These are phyloP conservation scores for Heteromyza rotundicornis DNA, from an alignment of 2,888 invertebrate genomes.

Conservation along the genomic window DNA sequence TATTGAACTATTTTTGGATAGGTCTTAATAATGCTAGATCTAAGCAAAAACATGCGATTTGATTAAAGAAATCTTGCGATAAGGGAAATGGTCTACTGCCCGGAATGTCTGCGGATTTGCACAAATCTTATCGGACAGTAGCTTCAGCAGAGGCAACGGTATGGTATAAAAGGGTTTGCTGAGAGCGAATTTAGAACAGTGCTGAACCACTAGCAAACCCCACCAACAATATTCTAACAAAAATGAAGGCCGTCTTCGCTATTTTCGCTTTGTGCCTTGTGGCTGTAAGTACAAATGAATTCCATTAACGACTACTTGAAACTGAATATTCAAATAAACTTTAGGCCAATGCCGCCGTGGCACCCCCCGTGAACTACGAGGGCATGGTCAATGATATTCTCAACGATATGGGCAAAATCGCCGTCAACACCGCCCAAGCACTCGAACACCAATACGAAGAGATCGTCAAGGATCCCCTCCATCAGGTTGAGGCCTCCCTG, in stretches of 20 bases:
- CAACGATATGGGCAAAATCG: slow-evolving; percentile 35
- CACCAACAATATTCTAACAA: neutral
- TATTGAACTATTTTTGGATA: too few relatives aligned
- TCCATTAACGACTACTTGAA: neutral
- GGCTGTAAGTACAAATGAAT: neutral
- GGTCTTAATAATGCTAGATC: too few relatives aligned
- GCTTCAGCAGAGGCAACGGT: neutral
- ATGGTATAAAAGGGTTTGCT: neutral
- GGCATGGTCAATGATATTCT: slow-evolving; percentile 32
- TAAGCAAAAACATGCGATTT: too few relatives aligned
- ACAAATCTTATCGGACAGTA: neutral
- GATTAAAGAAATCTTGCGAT: too few relatives aligned
- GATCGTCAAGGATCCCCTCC: slow-evolving; percentile 42
- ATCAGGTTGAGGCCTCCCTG: slow-evolving; percentile 41
- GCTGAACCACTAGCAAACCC: neutral
- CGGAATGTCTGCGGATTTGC: neutral
- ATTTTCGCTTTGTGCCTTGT: neutral
- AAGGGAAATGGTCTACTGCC: neutral
- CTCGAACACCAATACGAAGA: slow-evolving; percentile 42
- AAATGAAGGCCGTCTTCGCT: neutral
- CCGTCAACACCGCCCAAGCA: slow-evolving; percentile 33
- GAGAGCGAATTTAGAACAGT: neutral
- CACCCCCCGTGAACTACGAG: slow-evolving; percentile 28
- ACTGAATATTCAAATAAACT: neutral
- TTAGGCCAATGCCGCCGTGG: neutral